Evolutionary conservation across 2,888 invertebrate species (phyloP), one percentile per base, ranked within the genome.

Genomic region (Acrobasis consociella): DNA sequence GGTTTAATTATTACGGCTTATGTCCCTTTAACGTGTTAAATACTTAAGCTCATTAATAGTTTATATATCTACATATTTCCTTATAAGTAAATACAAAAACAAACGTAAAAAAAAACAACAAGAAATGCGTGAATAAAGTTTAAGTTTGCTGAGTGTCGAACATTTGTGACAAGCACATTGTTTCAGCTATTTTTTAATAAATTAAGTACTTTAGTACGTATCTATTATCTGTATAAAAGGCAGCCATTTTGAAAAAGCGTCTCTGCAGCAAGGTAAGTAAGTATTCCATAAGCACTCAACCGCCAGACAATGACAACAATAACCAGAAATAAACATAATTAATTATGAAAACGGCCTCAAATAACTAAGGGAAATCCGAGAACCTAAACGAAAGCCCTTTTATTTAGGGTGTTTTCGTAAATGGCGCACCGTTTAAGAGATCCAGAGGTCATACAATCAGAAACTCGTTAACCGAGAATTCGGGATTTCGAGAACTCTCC

Each of bases 361-460:
- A 39, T 56, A 42, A 56, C 52, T 37, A 52, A 37, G 52, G 52
- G 17, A 31, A 39, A 17, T 38, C 53, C 53, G 37, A 1, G 39
- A 56, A 16, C 59, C 37, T 37, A 31, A 49, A 38, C 37, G 38
- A 59, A 59, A 59, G 37, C 58, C 46, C 58, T 49, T 58, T 42
- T 56, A 39, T 56, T 55, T 58, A 22, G 49, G 49, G 58, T 49
- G 49, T 49, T 59, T 59, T 49, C 59, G 49, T 50, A 59, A 59
- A 59, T 59, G 49, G 59, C 59, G 15, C 17, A 59, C 15, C 59
- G 59, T 50, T 59, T 49, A 49, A 49, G 49, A n/a, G 39, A 17
- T 37, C 16, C 59, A 15, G 59, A 22, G 49, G 50, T 49, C 59
- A 59, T 59, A 59, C 59, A 59, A 59, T 59, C 59, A 59, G 38